A percentile compares a stretch with the other conserved stretches of the same genome.
Evolutionary conservation across 53 echinoderm and acorn worm genomes (phyloP).

Genomic region (Echinarachnius parma): DNA sequence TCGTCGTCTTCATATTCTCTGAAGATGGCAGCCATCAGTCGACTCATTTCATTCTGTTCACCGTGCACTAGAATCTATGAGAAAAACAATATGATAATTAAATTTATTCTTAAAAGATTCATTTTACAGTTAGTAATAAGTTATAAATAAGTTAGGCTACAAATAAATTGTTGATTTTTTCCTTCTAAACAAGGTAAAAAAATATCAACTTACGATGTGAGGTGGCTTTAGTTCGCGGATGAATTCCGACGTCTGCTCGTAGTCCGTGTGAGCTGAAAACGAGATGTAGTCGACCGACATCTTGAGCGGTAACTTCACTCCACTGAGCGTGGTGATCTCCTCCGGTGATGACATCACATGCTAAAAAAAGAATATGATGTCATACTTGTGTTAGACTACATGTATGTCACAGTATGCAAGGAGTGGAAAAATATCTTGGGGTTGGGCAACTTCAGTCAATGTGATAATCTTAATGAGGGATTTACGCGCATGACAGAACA

Average conservation of each 20-base stretch:
- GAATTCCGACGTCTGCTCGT: conserved; percentile 92
- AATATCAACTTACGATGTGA: conserved; percentile 71
- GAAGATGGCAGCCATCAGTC: conserved; percentile 79
- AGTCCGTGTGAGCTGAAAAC: conserved; percentile 96
- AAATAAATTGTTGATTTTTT: background rate
- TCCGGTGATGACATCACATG: conserved; percentile 91
- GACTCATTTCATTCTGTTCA: conserved; percentile 83
- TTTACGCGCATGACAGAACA: no score
- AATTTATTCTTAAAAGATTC: background rate
- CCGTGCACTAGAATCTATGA: conserved; percentile 84
- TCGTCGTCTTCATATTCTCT: conserved; percentile 93
- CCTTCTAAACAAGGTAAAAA: background rate
- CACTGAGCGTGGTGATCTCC: conserved; percentile 79
- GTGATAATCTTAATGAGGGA: no score
- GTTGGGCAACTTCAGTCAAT: no score
- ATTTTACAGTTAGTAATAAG: no score
- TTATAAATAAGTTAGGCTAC: background rate
- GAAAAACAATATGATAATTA: background rate
- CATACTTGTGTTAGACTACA: no score
- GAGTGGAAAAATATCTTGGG: no score
- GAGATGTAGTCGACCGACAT: conserved; percentile 97
- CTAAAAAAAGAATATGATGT: conserved; percentile 52
- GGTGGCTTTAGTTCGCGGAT: conserved; percentile 77
- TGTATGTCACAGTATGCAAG: no score
- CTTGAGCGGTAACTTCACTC: conserved; percentile 86